Evolutionary conservation across 2,888 invertebrate genomes (phyloP), one percentile per base, ranked within the genome.

Genomic region (Drosophila affinis): DNA sequence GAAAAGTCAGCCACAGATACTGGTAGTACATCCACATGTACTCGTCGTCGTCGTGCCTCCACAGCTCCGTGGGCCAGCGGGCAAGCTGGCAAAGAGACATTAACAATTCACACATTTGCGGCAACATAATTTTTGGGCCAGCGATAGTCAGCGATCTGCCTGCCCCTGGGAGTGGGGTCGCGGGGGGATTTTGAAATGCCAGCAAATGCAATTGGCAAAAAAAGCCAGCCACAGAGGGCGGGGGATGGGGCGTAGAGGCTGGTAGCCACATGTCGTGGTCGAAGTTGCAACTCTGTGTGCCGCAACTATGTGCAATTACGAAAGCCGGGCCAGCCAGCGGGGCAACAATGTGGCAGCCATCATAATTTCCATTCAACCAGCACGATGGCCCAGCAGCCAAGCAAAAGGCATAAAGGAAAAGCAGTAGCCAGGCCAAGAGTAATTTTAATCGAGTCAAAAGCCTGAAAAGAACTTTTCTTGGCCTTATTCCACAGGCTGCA

Each of bases 31-130:
- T 12, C 9, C 32, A 32, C 27, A 24, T 27, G 9, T 34, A 12
- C 32, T 32, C 10, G 32, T 1, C 10, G 32, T 1, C 10, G 3
- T 12, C 4, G 32, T 32, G 10, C 32, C 53, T 32, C 34, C 76
- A 60, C 58, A 65, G 61, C 62, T 44, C 49, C 46, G 51, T 32
- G 44, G 32, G 51, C 54, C 56, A 64, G 29, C 45, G 62, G 61
- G 55, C 77, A 81, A 75, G 88, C 68, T 85, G 82, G 80, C 80
- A 82, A 75, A 60, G 53, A 87, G 76, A 79, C 78, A 81, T 88
- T 86, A 84, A 75, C 88, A 86, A 84, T 84, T 84, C 87, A 70
- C 88, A 88, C 83, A 83, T 83, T 83, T 82, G 88, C 76, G 46
- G 86, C 73, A 62, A 56, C 87, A 87, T 85, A 79, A 85, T 82